Evolutionary conservation across 2,888 invertebrate species (phyloP).

Genomic region (Euproctis similis): DNA sequence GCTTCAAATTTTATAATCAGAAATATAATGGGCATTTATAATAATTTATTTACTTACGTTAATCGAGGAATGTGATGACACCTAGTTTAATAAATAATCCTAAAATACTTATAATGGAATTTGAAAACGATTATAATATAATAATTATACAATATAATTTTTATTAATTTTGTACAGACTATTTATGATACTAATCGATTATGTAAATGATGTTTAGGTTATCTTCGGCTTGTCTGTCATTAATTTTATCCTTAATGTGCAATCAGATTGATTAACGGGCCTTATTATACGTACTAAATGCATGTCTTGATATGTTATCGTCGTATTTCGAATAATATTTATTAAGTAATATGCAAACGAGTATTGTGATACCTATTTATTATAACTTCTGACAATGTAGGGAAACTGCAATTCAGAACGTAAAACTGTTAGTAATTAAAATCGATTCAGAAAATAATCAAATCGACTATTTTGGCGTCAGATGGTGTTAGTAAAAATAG

Average conservation of each 20-base stretch:
- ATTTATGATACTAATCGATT: slow-evolving; percentile 37
- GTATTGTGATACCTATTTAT: slow-evolving; percentile 42
- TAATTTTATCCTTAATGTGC: slow-evolving; percentile 33
- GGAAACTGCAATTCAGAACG: too few relatives aligned
- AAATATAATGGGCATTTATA: slow-evolving; percentile 16
- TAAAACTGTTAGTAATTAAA: too few relatives aligned
- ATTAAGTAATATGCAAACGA: slow-evolving; percentile 14
- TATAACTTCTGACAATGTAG: too few relatives aligned
- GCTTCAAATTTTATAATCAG: too few relatives aligned
- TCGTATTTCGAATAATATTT: too few relatives aligned
- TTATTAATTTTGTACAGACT: slow-evolving; percentile 9
- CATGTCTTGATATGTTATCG: slow-evolving; percentile 20
- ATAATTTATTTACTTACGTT: slow-evolving; percentile 21
- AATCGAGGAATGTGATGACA: slow-evolving; percentile 26
- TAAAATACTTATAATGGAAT: slow-evolving; percentile 44
- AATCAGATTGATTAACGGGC: slow-evolving; percentile 25
- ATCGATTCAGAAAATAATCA: too few relatives aligned
- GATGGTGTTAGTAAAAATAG: too few relatives aligned
- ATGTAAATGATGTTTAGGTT: slow-evolving; percentile 20
- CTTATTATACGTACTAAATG: slow-evolving; percentile 38
- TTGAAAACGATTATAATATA: slow-evolving; percentile 20
- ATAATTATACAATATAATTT: not conserved
- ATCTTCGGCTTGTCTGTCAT: slow-evolving; percentile 16
- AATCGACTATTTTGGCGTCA: too few relatives aligned
- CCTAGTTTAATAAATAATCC: slow-evolving; percentile 30